A percentile compares a stretch with the other conserved stretches of the same genome.
phyloP scores from a whole-genome alignment of 2,888 invertebrate species.

The Nyleta sp. region DNA sequence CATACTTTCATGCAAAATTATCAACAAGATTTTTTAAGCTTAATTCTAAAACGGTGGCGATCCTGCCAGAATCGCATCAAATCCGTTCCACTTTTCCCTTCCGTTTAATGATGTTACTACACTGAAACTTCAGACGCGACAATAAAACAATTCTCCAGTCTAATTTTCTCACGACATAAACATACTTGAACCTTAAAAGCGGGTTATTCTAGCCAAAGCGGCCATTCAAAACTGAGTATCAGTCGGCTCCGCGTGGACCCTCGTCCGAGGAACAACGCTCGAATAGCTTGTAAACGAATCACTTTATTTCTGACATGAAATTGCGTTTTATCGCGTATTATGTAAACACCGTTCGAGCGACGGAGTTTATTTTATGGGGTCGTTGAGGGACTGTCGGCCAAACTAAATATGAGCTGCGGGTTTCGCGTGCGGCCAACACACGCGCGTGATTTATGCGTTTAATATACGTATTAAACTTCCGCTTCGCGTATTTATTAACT shows the following conservation, averaged over 20 bases:
- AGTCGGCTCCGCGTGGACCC: neutral
- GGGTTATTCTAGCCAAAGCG: too few relatives aligned
- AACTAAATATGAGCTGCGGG: neutral
- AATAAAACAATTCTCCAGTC: too few relatives aligned
- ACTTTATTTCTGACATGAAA: constrained; percentile 13
- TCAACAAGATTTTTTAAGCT: too few relatives aligned
- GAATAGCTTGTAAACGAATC: constrained; percentile 9
- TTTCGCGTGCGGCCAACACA: constrained; percentile 2
- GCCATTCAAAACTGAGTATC: neutral
- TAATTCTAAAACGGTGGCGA: too few relatives aligned
- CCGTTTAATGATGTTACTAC: too few relatives aligned
- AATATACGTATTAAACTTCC: constrained; percentile 14
- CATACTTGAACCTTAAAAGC: too few relatives aligned
- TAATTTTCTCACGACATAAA: too few relatives aligned
- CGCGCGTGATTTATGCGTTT: constrained; percentile 8
- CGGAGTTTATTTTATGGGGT: constrained; percentile 19
- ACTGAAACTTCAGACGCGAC: too few relatives aligned
- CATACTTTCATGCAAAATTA: too few relatives aligned
- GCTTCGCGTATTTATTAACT: constrained; percentile 19
- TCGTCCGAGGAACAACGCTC: neutral
- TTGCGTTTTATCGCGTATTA: constrained; percentile 19
- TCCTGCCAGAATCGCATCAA: too few relatives aligned
- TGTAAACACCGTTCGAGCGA: constrained; percentile 18
- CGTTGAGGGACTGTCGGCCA: constrained; percentile 9
- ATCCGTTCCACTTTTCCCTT: too few relatives aligned